Evolutionary conservation across 2,113 vertebrate species (phyloP).

Genomic region (Oreocharis arfaki): DNA sequence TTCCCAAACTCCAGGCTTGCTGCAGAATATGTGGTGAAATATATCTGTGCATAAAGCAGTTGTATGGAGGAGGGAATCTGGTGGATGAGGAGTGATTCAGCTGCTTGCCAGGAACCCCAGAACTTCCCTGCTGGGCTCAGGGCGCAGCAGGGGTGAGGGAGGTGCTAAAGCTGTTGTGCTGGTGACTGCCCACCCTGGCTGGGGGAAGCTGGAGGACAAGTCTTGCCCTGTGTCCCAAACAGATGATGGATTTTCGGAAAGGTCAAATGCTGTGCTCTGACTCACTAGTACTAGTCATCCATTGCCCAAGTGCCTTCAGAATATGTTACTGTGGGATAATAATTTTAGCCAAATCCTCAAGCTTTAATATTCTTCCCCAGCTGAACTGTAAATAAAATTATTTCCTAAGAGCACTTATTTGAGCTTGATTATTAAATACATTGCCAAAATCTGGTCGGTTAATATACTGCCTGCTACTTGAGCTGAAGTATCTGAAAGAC

Average conservation of each 20-base stretch:
- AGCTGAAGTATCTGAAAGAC: conserved; percentile 63
- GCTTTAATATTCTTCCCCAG: conserved; percentile 57
- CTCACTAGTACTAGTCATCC: not conserved
- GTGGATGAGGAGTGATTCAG: not conserved
- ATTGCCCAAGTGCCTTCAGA: not conserved
- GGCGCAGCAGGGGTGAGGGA: not conserved
- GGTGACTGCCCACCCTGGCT: not conserved
- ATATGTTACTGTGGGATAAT: conserved; percentile 23
- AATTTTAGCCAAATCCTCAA: conserved; percentile 34
- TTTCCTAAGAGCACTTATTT: conserved; percentile 65
- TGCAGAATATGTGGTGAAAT: not conserved
- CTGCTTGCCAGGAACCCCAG: not conserved
- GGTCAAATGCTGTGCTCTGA: not conserved
- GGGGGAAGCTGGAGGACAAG: not conserved
- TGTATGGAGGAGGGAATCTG: not conserved
- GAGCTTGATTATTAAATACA: conserved; percentile 64
- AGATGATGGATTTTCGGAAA: not conserved
- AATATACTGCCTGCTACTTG: conserved; percentile 50
- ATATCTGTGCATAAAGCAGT: not conserved
- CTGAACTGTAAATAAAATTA: conserved; percentile 67
- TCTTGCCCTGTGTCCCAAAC: not conserved
- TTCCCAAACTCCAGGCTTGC: not conserved
- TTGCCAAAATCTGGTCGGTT: conserved; percentile 62
- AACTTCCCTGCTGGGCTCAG: not conserved
- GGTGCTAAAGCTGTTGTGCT: not conserved